Evolutionary conservation across 2,113 vertebrate genomes (phyloP), one percentile per base, ranked within the genome.

Genomic region (Galemys pyrenaicus): DNA sequence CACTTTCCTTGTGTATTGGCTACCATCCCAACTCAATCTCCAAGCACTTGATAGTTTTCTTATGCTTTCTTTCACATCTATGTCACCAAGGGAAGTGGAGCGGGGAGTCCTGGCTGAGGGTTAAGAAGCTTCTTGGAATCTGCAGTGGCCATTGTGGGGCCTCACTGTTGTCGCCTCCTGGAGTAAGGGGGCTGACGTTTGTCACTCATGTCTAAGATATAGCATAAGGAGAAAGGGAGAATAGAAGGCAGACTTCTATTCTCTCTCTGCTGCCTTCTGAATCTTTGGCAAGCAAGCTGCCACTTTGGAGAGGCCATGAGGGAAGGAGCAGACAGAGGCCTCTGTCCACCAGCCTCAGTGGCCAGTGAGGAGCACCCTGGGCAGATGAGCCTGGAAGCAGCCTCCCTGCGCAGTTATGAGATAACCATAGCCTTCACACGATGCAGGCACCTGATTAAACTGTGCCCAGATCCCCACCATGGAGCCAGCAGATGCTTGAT

Each of bases 271-370:
- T 58, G 37, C 26, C n/a, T 54, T 65, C 30, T 46, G 49, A 44
- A 44, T 17, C 49, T 65, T 73, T n/a, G 22, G 5, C 17, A 54
- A 88, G 46, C 44, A 26, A 62, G 49, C 19, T 64, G 51, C 22
- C 12, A 4, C 22, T 2, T 6, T 5, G 20, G 8, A 28, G 41
- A 39, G 26, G 20, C 30, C 13, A 2, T 0, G 22, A 41, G n/a
- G 39, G 49, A 51, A 77, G 62, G 10, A 44, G 41, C 30, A 20
- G 30, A 49, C 30, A 15, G 44, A 26, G n/a, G 26, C 15, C 70
- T 51, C 51, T 62, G 16, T 74, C 35, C 5, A 81, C 11, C 24
- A 39, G 62, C 62, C 7, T 83, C 46, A 13, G 12, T 0, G 75
- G 83, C n/a, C 35, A 12, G 9, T 6, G 49, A 82, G 41, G 26